phyloP scores from a whole-genome alignment of 1,140 invertebrate genomes.

The Holotrichia oblita region DNA sequence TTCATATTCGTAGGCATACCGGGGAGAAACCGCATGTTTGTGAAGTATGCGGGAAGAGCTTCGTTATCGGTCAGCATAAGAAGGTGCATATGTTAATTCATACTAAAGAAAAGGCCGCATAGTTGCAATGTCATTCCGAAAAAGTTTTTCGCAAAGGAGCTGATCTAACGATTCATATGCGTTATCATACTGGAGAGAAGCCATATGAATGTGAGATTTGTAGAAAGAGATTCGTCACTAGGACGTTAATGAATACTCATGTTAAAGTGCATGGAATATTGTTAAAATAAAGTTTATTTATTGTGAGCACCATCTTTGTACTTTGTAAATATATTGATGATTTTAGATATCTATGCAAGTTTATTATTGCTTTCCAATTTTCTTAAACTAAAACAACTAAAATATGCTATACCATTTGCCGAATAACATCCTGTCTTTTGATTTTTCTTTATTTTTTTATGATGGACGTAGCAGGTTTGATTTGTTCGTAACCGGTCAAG shows the following conservation, averaged over 20 bases:
- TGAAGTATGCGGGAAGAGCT: conserved; percentile 53
- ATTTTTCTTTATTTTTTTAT: too few species aligned
- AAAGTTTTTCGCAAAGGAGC: conserved; percentile 63
- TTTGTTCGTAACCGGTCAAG: too few species aligned
- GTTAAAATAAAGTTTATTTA: too few species aligned
- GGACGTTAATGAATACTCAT: neutral
- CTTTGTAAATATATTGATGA: too few species aligned
- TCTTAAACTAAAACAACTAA: too few species aligned
- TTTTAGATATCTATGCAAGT: too few species aligned
- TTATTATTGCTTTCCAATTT: too few species aligned
- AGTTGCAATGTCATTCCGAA: conserved; percentile 67
- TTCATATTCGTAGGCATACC: conserved; percentile 44
- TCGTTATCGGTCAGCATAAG: conserved; percentile 18
- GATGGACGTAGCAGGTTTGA: too few species aligned
- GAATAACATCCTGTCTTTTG: too few species aligned
- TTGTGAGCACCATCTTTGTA: too few species aligned
- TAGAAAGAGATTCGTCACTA: conserved; percentile 64
- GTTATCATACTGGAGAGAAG: conserved; percentile 52
- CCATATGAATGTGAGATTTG: conserved; percentile 60
- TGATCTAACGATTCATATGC: neutral
- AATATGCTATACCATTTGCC: too few species aligned
- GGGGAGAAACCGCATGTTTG: conserved; percentile 51
- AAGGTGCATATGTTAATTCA: conserved; percentile 44
- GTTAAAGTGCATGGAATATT: neutral
- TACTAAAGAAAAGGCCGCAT: conserved; percentile 62